Percentiles rank a stretch among this genome's conserved stretches.
phyloP scores from a whole-genome alignment of 1,140 invertebrate genomes.

The Laodelphax striatellus region DNA sequence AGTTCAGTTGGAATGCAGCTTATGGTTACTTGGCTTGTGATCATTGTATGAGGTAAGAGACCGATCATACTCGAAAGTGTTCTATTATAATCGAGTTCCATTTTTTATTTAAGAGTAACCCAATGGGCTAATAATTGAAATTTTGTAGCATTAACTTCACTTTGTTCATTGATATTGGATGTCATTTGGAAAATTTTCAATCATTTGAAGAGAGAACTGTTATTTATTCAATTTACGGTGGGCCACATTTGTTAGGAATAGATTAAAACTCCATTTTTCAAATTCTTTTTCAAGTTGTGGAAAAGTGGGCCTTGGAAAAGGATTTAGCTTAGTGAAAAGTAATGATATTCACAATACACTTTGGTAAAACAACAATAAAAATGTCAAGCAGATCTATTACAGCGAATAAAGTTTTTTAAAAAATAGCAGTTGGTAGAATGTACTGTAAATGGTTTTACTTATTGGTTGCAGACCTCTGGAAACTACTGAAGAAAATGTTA shows the following conservation, averaged over 20 bases:
- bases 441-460: constrained; percentile 7
- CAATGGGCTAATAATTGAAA: no score
- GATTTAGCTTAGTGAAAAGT: no score
- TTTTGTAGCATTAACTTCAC: no score
- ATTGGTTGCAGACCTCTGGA: constrained; percentile 56
- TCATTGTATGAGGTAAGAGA: constrained; percentile 63
- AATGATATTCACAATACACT: no score
- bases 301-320: no score
- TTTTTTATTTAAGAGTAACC: neutral
- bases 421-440: constrained; percentile 6
- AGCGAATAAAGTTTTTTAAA: no score
- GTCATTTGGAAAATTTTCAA: no score
- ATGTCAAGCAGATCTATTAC: constrained; percentile 2
- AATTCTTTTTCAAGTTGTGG: neutral
- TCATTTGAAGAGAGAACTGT: no score
- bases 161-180: no score
- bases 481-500: constrained; percentile 73
- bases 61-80: neutral
- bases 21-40: constrained; percentile 86
- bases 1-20: constrained; percentile 86
- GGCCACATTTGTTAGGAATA: neutral
- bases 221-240: neutral
- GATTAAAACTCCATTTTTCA: neutral
- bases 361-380: neutral
- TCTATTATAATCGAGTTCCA: neutral